Percentiles rank a stretch among this genome's conserved stretches.
Conservation (phyloP, 2,797 vertebrate genomes). For the Craterocephalus amniculus region DNA sequence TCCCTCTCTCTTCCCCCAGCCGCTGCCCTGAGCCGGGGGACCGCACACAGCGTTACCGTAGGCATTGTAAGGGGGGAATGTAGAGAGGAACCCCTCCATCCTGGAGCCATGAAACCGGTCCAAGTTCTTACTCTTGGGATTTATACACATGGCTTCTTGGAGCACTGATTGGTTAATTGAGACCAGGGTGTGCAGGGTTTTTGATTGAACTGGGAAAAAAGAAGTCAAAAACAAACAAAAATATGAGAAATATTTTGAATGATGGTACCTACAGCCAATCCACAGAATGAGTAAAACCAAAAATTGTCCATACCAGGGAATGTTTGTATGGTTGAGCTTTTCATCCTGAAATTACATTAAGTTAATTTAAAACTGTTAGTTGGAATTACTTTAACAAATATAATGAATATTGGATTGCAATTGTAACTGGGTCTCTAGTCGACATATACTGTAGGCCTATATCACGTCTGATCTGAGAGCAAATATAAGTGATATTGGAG, state of each 20-base stretch:
- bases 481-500: constrained; percentile 52
- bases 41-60: constrained; percentile 68
- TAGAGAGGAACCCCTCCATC: constrained; percentile 86
- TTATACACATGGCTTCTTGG: constrained; percentile 35
- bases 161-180: constrained; percentile 69
- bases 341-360: not conserved
- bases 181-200: constrained; percentile 43
- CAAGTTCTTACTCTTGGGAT: constrained; percentile 6
- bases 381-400: no score
- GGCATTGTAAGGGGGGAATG: constrained; percentile 69
- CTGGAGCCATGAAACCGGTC: constrained; percentile 64
- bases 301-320: no score
- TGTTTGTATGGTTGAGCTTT: no score
- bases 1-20: constrained; percentile 82
- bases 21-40: constrained; percentile 58
- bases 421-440: no score
- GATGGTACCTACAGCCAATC: no score
- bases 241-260: not conserved
- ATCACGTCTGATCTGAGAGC: not conserved
- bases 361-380: no score
- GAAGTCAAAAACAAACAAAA: not conserved
- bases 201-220: not conserved
- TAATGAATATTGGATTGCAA: no score
- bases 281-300: no score
- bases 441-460: no score